phyloP scores from a whole-genome alignment of 2,888 invertebrate species.

The Gastrophysa polygoni region DNA sequence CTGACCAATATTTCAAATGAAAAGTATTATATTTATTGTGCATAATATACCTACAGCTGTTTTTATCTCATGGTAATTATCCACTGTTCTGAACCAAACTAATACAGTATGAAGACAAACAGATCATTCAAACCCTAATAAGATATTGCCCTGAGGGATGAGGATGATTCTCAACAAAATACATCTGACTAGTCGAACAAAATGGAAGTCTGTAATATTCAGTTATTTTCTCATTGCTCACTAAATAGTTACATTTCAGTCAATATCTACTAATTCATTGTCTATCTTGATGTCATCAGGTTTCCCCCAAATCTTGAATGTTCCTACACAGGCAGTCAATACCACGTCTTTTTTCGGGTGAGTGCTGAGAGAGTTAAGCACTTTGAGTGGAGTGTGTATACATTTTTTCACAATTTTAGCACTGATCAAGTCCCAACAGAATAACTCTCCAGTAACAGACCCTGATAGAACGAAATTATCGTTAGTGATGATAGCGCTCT shows the following conservation, averaged over 20 bases:
- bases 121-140: too few relatives aligned
- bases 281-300: slow-evolving; percentile 21
- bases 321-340: slow-evolving; percentile 75
- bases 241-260: background rate
- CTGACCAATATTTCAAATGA: background rate
- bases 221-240: too few relatives aligned
- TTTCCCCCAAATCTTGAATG: slow-evolving; percentile 72
- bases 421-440: slow-evolving; percentile 89
- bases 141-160: too few relatives aligned
- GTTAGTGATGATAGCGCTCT: slow-evolving; percentile 82
- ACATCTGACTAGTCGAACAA: too few relatives aligned
- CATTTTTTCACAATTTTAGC: slow-evolving; percentile 65
- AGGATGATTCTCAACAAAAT: too few relatives aligned
- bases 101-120: too few relatives aligned
- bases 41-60: background rate
- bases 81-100: too few relatives aligned
- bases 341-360: slow-evolving; percentile 79
- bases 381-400: slow-evolving; percentile 62
- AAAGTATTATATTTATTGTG: slow-evolving; percentile 1
- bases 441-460: slow-evolving; percentile 83
- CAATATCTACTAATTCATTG: background rate
- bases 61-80: too few relatives aligned
- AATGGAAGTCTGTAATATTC: too few relatives aligned
- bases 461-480: slow-evolving; percentile 90
- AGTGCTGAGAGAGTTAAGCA: slow-evolving; percentile 79